phyloP scores from a whole-genome alignment of 2,888 invertebrate genomes.

The Eupelmus urozonus region DNA sequence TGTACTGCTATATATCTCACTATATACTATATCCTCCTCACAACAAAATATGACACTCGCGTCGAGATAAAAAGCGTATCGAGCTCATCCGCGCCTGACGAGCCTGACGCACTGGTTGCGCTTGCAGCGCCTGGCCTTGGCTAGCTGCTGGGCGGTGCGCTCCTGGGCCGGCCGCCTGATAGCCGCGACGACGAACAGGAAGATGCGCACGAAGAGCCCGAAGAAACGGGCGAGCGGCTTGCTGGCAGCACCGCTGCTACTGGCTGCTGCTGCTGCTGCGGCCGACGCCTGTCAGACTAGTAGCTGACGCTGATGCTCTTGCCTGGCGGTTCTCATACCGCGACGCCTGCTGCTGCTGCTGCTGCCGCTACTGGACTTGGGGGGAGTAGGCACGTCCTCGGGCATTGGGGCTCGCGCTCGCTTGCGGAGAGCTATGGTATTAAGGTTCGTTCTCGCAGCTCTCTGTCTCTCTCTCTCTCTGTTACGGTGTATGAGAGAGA shows the following conservation, averaged over 20 bases:
- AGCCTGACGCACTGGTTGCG: constrained; percentile 52
- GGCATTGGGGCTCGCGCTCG: constrained; percentile 19
- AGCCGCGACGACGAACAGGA: constrained; percentile 49
- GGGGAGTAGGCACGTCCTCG: constrained; percentile 17
- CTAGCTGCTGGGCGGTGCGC: constrained; percentile 48
- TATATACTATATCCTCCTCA: too few species aligned
- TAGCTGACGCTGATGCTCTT: constrained; percentile 7
- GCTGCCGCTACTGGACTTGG: not conserved
- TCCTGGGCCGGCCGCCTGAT: constrained; percentile 46
- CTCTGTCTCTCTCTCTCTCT: not conserved
- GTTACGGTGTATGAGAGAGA: not conserved
- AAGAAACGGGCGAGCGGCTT: constrained; percentile 50
- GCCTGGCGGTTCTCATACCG: not conserved
- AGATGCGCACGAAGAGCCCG: constrained; percentile 31
- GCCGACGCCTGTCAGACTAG: not conserved
- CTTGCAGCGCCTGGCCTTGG: constrained; percentile 34
- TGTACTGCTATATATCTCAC: too few species aligned
- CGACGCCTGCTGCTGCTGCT: constrained; percentile 8
- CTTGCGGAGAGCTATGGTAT: too few species aligned
- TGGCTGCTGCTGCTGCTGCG: constrained; percentile 31
- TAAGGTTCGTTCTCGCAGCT: too few species aligned
- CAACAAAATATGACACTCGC: not conserved
- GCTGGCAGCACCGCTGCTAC: not conserved
- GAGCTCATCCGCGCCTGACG: constrained; percentile 28
- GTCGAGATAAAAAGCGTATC: too few species aligned